Conservation (phyloP, 2,888 invertebrate genomes). For the Barypeithes pellucidus region DNA sequence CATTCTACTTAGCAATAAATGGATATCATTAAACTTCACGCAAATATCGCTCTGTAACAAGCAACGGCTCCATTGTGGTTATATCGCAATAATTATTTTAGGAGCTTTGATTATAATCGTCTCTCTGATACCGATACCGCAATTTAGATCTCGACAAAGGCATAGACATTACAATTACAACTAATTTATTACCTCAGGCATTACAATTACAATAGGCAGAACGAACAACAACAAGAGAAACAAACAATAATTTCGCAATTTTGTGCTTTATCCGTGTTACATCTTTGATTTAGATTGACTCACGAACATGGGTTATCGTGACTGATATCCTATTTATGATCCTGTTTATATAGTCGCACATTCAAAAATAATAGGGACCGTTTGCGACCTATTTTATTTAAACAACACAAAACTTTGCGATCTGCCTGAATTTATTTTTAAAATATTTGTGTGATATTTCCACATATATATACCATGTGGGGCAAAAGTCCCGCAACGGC, state of each 20-base stretch:
- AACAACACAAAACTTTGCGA: too few relatives aligned
- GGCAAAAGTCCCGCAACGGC: too few relatives aligned
- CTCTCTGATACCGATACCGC: slow-evolving; percentile 46
- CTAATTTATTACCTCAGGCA: slow-evolving; percentile 53
- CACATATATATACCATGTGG: too few relatives aligned
- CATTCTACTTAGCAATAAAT: slow-evolving; percentile 15
- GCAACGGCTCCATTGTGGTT: slow-evolving; percentile 37
- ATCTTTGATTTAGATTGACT: slow-evolving; percentile 42
- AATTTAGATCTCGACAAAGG: slow-evolving; percentile 49
- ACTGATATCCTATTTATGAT: slow-evolving; percentile 43
- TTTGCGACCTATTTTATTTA: too few relatives aligned
- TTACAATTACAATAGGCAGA: slow-evolving; percentile 48
- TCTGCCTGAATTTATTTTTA: too few relatives aligned
- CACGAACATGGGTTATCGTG: slow-evolving; percentile 45
- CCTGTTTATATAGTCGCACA: slow-evolving; percentile 14
- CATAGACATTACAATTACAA: slow-evolving; percentile 51
- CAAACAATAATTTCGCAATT: slow-evolving; percentile 53
- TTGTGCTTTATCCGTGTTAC: slow-evolving; percentile 50
- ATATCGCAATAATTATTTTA: slow-evolving; percentile 47
- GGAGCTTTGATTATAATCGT: slow-evolving; percentile 48
- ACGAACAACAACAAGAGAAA: slow-evolving; percentile 40
- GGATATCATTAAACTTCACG: slow-evolving; percentile 17
- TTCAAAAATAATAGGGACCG: background rate
- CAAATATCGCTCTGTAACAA: slow-evolving; percentile 31
- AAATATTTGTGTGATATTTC: too few relatives aligned